Evolutionary conservation across 2,888 invertebrate species (phyloP).

Genomic region (Drosophila testacea): DNA sequence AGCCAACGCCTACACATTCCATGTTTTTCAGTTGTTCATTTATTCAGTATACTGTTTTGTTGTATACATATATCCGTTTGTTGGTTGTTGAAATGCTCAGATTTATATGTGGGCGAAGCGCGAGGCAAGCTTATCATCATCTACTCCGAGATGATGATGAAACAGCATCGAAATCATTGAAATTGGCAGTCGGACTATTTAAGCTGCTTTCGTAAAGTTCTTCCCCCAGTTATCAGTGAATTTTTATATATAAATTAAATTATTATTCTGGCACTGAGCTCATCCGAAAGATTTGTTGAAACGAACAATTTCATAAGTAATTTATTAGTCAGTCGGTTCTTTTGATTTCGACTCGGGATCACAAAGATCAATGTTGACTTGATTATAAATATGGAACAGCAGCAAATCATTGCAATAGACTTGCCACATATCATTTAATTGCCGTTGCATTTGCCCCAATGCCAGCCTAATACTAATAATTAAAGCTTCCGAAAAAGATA

Average conservation of each 20-base stretch:
- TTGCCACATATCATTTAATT: conserved; percentile 8
- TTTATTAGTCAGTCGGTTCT: conserved; percentile 28
- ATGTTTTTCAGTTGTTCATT: conserved; percentile 6
- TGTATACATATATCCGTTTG: conserved; percentile 21
- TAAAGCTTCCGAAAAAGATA: conserved; percentile 17
- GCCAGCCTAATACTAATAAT: conserved; percentile 26
- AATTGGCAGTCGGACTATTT: conserved; percentile 10
- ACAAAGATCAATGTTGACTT: conserved; percentile 60
- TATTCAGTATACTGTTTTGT: conserved; percentile 8
- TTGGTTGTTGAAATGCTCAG: background rate
- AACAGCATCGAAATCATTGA: background rate
- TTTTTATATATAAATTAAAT: background rate
- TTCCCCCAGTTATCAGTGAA: conserved; percentile 7
- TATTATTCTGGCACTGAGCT: conserved; percentile 4
- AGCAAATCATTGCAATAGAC: conserved; percentile 31
- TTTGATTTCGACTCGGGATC: conserved; percentile 53
- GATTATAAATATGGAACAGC: conserved; percentile 49
- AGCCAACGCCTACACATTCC: conserved; percentile 26
- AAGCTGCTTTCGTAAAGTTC: background rate
- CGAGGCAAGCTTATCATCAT: conserved; percentile 42
- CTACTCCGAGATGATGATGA: conserved; percentile 6
- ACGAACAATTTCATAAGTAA: conserved; percentile 6
- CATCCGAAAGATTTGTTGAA: background rate
- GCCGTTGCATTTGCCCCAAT: conserved; percentile 25
- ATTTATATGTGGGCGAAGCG: conserved; percentile 21